Base-by-base conservation (phyloP, 2,113 vertebrate genomes). In the Felis chaus region DNA sequence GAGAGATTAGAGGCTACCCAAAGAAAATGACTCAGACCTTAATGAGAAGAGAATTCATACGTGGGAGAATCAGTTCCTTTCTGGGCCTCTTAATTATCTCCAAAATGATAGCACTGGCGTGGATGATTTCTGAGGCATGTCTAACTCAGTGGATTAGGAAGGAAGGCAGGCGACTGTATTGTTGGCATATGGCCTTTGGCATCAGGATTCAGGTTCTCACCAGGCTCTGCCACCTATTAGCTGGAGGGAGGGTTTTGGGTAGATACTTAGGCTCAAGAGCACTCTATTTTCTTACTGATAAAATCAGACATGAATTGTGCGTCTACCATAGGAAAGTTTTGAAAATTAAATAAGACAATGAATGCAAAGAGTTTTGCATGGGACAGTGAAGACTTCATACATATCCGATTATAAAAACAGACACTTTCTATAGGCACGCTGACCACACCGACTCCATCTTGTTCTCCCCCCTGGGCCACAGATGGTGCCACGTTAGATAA, bases 111-210 rank as follows among this genome's bases (percentile, higher is more conserved):
- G 4, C 5, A 3, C 36, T 41, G 29, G 79, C 19, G 50, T 55
- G 50, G 27, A 31, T 76, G 3, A 53, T 23, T 81, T 33, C 83
- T 39, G 36, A 66, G 61, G 50, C 45, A 69, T 63, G 55, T 41
- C 45, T 48, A 89, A 39, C 14, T 41, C 27, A 16, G 25, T 27
- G 19, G 21, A 23, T 61, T 71, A 69, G 31, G 39, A 69, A 14
- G 55, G 71, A 83, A 73, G 81, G 23, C 11, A 63, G 31, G 45
- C 0, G 16, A 74, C 19, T 36, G 1, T 1, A 1, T 7, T 19
- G n/a, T 83, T 14, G 4, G 18, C 12, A 3, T 7, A 4, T 0
- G 0, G 39, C 31, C 39, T 33, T 41, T 71, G 55, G 68, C 21
- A 48, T 45, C 13, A 36, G 45, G 21, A 73, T 50, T 65, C 21